These are phyloP conservation scores for Charaxes varanes DNA, from an alignment of 1,140 invertebrate genomes.

Conservation along the genomic window DNA sequence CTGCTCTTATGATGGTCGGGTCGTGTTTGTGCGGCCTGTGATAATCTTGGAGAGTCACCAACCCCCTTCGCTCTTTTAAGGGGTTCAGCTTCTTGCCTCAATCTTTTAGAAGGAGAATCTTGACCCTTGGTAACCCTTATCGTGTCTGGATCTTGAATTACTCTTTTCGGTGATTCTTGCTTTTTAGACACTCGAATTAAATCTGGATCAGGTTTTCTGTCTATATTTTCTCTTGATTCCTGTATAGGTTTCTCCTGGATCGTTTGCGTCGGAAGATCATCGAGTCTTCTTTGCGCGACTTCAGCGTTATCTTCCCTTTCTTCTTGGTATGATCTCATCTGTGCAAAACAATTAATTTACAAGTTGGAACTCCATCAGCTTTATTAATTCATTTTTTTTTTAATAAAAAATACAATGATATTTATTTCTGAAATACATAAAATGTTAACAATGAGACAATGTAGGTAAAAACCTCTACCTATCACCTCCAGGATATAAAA, in stretches of 20 bases:
- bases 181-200: constrained; percentile 48
- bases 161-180: constrained; percentile 52
- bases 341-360: no score
- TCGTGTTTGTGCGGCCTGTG: constrained; percentile 40
- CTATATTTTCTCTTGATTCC: constrained; percentile 13
- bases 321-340: constrained; percentile 58
- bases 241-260: constrained; percentile 16
- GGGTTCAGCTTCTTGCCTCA: constrained; percentile 60
- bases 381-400: no score
- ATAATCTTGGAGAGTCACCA: constrained; percentile 51
- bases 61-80: constrained; percentile 57
- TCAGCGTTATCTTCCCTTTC: constrained; percentile 42
- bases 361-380: no score
- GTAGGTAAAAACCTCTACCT: no score
- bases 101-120: constrained; percentile 55
- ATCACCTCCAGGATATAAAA: no score
- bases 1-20: constrained; percentile 64
- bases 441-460: no score
- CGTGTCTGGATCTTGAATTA: constrained; percentile 54
- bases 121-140: constrained; percentile 50
- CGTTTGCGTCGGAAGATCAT: constrained; percentile 38
- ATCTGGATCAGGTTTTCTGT: constrained; percentile 55
- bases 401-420: no score
- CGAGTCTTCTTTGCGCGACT: constrained; percentile 31
- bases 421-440: no score